Conservation (phyloP, 2,888 invertebrate genomes). For the Agrotis puta region DNA sequence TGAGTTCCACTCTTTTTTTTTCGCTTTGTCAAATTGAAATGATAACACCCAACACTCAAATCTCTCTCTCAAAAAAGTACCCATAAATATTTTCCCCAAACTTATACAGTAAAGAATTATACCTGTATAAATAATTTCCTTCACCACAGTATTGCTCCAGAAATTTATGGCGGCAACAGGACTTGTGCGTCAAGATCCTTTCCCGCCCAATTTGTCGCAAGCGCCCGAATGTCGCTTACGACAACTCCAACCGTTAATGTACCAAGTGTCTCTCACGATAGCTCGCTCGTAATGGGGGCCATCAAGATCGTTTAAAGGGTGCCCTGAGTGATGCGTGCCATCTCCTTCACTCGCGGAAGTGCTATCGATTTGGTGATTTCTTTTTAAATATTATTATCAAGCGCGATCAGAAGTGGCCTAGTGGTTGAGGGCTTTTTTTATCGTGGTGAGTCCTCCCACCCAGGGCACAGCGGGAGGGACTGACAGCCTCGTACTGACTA, state of each 20-base stretch:
- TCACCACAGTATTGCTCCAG: conserved; percentile 17
- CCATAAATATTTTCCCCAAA: too few species aligned
- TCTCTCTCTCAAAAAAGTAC: too few species aligned
- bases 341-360: conserved; percentile 51
- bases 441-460: too few species aligned
- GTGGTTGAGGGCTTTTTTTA: too few species aligned
- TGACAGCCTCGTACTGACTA: too few species aligned
- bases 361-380: conserved; percentile 38
- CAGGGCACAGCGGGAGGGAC: too few species aligned
- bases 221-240: conserved; percentile 71
- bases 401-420: too few species aligned
- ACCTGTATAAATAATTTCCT: neutral
- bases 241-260: conserved; percentile 76
- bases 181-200: conserved; percentile 52
- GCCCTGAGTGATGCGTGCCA: conserved; percentile 51
- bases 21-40: too few species aligned
- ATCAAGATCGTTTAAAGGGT: conserved; percentile 74
- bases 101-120: too few species aligned
- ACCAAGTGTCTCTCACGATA: conserved; percentile 77
- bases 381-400: conserved; percentile 36
- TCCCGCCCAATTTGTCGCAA: conserved; percentile 75
- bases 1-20: too few species aligned
- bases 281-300: conserved; percentile 76
- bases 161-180: conserved; percentile 50
- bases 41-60: too few species aligned